phyloP scores from a whole-genome alignment of 2,797 vertebrate genomes.

The Psittacula echo region DNA sequence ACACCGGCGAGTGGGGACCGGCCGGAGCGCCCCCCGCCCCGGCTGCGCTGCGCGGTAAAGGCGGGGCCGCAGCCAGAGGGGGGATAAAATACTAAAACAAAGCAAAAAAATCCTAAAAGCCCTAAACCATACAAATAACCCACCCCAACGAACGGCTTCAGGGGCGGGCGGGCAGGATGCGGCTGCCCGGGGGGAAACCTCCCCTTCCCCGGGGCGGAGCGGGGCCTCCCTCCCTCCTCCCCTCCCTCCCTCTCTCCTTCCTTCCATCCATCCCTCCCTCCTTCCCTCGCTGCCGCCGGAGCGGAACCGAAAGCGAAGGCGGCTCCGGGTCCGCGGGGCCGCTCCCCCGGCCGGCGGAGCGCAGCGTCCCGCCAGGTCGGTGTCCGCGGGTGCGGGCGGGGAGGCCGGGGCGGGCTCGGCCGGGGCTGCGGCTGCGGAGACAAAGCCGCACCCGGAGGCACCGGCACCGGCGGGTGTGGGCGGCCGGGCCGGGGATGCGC shows the following conservation, averaged over 20 bases:
- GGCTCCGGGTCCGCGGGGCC: neutral
- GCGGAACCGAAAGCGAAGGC: slow-evolving; percentile 53
- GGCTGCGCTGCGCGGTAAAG: neutral
- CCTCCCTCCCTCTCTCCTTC: neutral
- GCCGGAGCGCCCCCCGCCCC: neutral
- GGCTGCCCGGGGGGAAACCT: neutral
- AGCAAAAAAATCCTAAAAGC: neutral
- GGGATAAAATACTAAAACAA: neutral
- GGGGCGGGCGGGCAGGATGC: neutral
- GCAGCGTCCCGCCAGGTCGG: slow-evolving; percentile 18
- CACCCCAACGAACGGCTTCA: neutral
- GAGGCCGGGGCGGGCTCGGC: neutral
- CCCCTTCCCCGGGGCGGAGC: slow-evolving; percentile 46
- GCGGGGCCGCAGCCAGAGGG: neutral
- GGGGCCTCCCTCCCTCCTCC: slow-evolving; percentile 25
- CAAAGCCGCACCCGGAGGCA: slow-evolving; percentile 39
- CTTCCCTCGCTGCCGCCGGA: neutral
- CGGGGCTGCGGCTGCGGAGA: slow-evolving; percentile 7
- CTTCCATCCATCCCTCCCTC: neutral
- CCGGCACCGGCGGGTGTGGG: neutral
- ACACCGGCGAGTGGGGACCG: neutral
- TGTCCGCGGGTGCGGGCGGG: neutral
- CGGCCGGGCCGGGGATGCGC: neutral
- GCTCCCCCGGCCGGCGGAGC: neutral
- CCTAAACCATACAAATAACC: neutral